Evolutionary conservation across 1,140 invertebrate genomes (phyloP), one percentile per base, ranked within the genome.

Genomic region (Amyelois transitella): DNA sequence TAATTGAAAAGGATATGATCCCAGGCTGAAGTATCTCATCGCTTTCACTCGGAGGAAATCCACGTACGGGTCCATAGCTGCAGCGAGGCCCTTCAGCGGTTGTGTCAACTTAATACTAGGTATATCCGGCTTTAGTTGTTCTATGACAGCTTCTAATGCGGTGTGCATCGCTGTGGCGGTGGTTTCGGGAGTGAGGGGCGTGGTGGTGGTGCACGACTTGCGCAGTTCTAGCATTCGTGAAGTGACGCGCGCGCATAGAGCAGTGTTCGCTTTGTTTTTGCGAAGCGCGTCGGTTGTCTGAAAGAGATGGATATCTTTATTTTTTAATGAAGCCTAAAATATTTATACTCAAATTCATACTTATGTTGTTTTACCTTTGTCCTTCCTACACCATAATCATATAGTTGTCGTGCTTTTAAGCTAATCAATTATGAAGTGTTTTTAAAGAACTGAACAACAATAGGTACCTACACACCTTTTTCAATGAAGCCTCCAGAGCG

Each of bases 1-100:
- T 77, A 62, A 84, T 79, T 62, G 32, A 75, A 88, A 88, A 88
- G 85, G 85, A 88, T 88, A 88, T 86, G 81, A 85, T 81, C 66
- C 78, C 54, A 83, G 21, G 51, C 71, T 75, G 67, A 88, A 88
- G 66, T 74, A 86, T 61, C 85, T 64, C 62, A 66, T 69, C 2
- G 82, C 85, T 53, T 86, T 88, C 5, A 77, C 74, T 17, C 73
- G 65, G 0, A 88, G 71, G 50, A 85, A 85, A 5, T 86, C 80
- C 0, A 84, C 60, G 22, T 85, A 83, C 0, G 85, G 85, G 18
- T 72, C 60, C 2, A 88, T 55, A 0, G 71, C 53, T 0, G 12
- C 48, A 28, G 51, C 76, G 1, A 88, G 38, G 1, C 82, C 71
- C 24, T 69, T 77, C 18, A 83, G 24, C 0, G 76, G 60, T 6